Evolutionary conservation across 1,140 invertebrate species (phyloP).

Genomic region (Orchesella cincta): DNA sequence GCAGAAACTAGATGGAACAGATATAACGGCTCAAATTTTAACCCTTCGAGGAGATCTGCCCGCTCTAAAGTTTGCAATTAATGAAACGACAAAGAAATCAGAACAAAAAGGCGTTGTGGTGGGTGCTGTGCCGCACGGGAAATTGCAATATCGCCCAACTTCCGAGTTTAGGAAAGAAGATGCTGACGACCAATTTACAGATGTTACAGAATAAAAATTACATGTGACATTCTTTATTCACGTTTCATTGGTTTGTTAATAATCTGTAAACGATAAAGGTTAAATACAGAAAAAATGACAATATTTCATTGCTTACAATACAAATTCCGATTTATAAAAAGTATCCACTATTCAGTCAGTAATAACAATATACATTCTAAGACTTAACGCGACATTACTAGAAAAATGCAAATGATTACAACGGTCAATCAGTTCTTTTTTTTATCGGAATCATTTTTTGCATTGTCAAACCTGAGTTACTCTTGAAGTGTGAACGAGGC

Average conservation of each 20-base stretch:
- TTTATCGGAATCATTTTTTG: too few species aligned
- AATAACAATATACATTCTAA: background rate
- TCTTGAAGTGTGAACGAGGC: too few species aligned
- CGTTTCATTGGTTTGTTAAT: background rate
- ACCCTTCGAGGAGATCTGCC: background rate
- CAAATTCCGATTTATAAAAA: background rate
- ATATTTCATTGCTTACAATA: background rate
- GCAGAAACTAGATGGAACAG: constrained; percentile 32
- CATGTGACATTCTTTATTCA: background rate
- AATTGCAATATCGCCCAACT: background rate
- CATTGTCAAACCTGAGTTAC: too few species aligned
- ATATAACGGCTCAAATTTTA: constrained; percentile 6
- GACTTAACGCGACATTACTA: too few species aligned
- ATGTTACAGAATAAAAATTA: background rate
- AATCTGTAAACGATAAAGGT: background rate
- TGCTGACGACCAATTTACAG: background rate
- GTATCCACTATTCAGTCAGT: background rate
- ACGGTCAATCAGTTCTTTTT: too few species aligned
- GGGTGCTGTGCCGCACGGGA: background rate
- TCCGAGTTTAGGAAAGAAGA: background rate
- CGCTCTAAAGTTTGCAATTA: background rate
- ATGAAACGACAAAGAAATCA: background rate
- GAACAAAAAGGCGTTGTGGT: too few species aligned
- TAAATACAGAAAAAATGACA: background rate
- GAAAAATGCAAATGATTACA: too few species aligned